Conservation (phyloP, 2,113 vertebrate genomes). For the Vanacampus margaritifer region DNA sequence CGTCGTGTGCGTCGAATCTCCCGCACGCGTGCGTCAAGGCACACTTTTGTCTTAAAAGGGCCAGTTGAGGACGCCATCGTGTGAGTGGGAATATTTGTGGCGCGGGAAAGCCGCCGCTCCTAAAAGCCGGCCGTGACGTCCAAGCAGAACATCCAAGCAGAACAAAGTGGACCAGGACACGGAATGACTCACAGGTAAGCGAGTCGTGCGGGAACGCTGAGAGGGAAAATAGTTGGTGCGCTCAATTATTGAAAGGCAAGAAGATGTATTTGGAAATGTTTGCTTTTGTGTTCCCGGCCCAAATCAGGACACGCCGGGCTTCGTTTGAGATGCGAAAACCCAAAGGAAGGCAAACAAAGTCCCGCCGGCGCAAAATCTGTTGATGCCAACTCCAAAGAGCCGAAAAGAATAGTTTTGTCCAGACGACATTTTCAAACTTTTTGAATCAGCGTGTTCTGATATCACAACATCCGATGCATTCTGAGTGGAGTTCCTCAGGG, state of each 20-base stretch:
- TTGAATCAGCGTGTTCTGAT: too few relatives aligned
- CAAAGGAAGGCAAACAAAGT: background rate
- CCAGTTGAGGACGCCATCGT: background rate
- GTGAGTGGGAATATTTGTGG: background rate
- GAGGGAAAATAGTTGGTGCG: background rate
- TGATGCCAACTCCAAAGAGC: background rate
- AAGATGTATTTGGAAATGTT: background rate
- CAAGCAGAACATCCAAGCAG: too few relatives aligned
- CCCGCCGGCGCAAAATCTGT: background rate
- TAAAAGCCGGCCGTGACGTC: background rate
- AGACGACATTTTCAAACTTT: too few relatives aligned
- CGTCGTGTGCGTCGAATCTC: constrained; percentile 18
- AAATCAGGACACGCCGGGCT: background rate
- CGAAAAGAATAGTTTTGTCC: background rate
- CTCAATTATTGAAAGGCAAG: background rate
- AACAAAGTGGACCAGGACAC: background rate
- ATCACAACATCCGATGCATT: too few relatives aligned
- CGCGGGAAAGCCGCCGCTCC: background rate
- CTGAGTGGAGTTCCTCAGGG: too few relatives aligned
- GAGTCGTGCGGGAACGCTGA: background rate
- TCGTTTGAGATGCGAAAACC: background rate
- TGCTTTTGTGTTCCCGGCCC: background rate
- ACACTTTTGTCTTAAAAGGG: background rate
- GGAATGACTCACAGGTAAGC: background rate
- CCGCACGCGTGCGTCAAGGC: background rate